A percentile compares a stretch with the other conserved stretches of the same genome.
These are phyloP conservation scores for Aleadryas rufinucha DNA, from an alignment of 2,113 vertebrate species.

Conservation along the genomic window DNA sequence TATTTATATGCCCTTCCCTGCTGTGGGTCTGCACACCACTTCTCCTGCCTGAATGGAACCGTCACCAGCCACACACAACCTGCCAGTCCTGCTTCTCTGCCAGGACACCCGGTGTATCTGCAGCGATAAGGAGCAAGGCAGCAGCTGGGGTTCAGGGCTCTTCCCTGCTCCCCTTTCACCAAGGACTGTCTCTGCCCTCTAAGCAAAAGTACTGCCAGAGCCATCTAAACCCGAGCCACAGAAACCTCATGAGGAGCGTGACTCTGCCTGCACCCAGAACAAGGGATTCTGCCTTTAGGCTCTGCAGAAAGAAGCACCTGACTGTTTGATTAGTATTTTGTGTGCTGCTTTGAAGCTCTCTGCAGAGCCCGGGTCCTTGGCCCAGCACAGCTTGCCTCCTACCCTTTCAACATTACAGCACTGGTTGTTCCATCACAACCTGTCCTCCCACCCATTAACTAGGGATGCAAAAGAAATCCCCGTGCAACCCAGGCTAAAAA, in stretches of 20 bases:
- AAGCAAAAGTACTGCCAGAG: background rate
- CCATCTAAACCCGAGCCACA: background rate
- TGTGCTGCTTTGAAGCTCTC: background rate
- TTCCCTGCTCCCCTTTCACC: background rate
- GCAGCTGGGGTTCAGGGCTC: background rate
- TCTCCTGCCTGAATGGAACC: background rate
- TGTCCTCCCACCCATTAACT: background rate
- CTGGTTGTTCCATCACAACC: background rate
- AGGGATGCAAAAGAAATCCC: slow-evolving; percentile 6
- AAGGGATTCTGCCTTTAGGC: background rate
- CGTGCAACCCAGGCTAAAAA: background rate
- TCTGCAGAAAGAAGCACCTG: slow-evolving; percentile 24
- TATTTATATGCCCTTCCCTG: background rate
- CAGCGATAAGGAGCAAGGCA: background rate
- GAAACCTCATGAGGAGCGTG: background rate
- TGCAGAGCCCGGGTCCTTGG: background rate
- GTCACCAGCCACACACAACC: background rate
- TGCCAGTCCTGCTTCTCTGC: background rate
- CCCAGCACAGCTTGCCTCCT: slow-evolving; percentile 38
- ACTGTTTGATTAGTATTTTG: slow-evolving; percentile 21
- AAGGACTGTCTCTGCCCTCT: background rate
- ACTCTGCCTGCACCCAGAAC: slow-evolving; percentile 18
- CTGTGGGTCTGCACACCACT: background rate
- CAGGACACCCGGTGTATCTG: background rate
- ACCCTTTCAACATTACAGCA: background rate